Percentiles rank a stretch among this genome's conserved stretches.
phyloP scores from a whole-genome alignment of 2,888 invertebrate species.

The Pterobdella sp. region DNA sequence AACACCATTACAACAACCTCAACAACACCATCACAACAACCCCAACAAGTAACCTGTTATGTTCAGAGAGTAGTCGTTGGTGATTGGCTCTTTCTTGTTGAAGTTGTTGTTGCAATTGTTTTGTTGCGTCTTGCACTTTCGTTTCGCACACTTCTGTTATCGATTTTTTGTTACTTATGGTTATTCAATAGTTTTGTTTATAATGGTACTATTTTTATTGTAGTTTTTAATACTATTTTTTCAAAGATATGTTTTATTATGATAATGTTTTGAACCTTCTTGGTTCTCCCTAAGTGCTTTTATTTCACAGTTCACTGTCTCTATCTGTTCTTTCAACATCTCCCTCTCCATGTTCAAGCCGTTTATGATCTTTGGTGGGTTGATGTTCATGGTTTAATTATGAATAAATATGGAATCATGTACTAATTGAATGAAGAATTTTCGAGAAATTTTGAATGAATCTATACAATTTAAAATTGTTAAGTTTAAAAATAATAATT shows the following conservation, averaged over 20 bases:
- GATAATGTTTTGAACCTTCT: constrained; percentile 35
- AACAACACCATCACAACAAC: too few relatives aligned
- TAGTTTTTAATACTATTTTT: neutral
- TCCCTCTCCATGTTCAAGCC: constrained; percentile 40
- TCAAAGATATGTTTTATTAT: neutral
- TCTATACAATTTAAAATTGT: too few relatives aligned
- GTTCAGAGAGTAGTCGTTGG: constrained; percentile 72
- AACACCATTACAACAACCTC: too few relatives aligned
- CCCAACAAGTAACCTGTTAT: constrained; percentile 47
- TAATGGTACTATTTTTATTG: too few relatives aligned
- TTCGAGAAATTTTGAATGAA: too few relatives aligned
- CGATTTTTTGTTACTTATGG: too few relatives aligned
- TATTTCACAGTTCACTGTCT: constrained; percentile 42
- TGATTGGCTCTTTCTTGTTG: constrained; percentile 72
- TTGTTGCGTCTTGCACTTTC: constrained; percentile 60
- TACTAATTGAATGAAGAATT: neutral
- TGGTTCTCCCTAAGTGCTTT: constrained; percentile 53
- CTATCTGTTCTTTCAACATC: constrained; percentile 45
- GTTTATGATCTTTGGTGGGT: constrained; percentile 34
- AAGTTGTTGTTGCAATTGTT: constrained; percentile 63
- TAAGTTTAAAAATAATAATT: too few relatives aligned
- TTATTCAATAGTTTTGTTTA: neutral
- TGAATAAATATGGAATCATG: neutral
- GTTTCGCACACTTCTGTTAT: constrained; percentile 34
- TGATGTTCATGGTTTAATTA: neutral